A percentile compares a stretch with the other conserved stretches of the same genome.
Evolutionary conservation across 2,888 invertebrate species (phyloP).

Genomic region (Aphidoletes aphidimyza): DNA sequence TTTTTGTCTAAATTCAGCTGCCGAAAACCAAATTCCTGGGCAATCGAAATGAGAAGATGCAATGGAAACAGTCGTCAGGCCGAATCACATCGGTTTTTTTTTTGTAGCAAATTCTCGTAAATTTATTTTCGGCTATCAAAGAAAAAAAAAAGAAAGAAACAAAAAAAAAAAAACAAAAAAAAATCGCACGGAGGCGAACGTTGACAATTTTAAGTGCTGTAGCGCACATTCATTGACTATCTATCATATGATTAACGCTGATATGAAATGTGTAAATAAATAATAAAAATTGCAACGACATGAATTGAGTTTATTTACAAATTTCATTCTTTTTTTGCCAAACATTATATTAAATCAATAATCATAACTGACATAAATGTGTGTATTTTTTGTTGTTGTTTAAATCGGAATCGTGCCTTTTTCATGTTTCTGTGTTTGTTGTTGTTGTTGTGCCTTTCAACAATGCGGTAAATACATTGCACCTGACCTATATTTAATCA

Average conservation of each 20-base stretch:
- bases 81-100: not conserved
- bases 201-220: not conserved
- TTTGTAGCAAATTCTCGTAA: not conserved
- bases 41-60: not conserved
- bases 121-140: conserved; percentile 27
- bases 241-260: not conserved
- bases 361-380: too few species aligned
- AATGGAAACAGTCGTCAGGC: not conserved
- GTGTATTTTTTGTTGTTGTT: too few species aligned
- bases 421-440: not conserved
- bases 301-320: too few species aligned
- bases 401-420: not conserved
- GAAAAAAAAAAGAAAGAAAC: too few species aligned
- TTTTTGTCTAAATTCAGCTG: too few species aligned
- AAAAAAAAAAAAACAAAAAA: too few species aligned
- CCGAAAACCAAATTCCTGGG: not conserved
- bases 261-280: too few species aligned
- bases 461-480: not conserved
- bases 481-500: conserved; percentile 36
- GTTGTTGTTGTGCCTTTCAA: not conserved
- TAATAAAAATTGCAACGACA: too few species aligned
- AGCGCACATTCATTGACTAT: not conserved
- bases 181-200: not conserved
- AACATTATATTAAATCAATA: too few species aligned
- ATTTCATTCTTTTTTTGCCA: too few species aligned